These are phyloP conservation scores for Helarctos malayanus DNA, from an alignment of 2,797 vertebrate genomes.

Conservation along the genomic window DNA sequence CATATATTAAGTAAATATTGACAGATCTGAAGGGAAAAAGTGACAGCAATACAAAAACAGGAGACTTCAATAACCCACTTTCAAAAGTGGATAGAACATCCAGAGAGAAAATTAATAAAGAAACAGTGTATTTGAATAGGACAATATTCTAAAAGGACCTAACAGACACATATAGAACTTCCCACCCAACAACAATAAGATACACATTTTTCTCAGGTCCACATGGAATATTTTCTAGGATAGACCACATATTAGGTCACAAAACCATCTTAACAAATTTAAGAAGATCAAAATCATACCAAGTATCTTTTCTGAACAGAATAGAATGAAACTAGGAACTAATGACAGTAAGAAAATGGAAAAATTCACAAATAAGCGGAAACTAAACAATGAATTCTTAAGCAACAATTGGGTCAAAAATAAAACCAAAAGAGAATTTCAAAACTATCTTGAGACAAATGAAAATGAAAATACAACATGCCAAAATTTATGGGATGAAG, in stretches of 20 bases:
- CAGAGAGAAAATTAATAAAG: neutral
- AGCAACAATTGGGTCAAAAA: neutral
- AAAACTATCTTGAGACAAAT: neutral
- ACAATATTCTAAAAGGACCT: neutral
- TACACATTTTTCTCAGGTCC: neutral
- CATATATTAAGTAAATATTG: neutral
- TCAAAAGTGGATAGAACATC: neutral
- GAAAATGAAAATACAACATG: neutral
- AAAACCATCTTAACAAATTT: neutral
- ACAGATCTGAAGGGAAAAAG: neutral
- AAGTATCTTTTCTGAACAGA: neutral
- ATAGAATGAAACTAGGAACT: neutral
- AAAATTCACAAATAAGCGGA: neutral
- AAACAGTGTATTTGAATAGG: neutral
- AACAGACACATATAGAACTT: neutral
- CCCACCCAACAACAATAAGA: neutral
- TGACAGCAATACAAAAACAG: neutral
- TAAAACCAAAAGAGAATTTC: neutral
- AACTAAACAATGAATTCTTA: neutral
- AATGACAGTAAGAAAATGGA: neutral
- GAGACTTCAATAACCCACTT: neutral
- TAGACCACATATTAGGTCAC: neutral
- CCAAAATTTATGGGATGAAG: neutral
- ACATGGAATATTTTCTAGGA: neutral
- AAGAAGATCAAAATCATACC: neutral